Evolutionary conservation across 2,888 invertebrate genomes (phyloP).

Genomic region (Nysson spinosus): DNA sequence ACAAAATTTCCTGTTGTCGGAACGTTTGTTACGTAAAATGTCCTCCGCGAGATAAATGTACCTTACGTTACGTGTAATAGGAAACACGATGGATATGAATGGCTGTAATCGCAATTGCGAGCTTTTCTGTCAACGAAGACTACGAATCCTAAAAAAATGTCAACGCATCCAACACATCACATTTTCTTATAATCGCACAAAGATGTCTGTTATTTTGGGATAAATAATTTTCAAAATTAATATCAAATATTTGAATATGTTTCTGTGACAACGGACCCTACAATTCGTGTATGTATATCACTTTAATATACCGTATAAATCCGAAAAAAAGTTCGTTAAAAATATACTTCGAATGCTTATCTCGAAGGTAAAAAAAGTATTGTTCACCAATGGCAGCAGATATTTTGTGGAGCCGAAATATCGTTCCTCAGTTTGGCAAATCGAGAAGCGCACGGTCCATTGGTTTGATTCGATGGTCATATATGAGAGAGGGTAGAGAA

Average conservation of each 20-base stretch:
- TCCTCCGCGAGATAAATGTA: constrained; percentile 40
- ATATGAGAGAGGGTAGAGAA: constrained; percentile 21
- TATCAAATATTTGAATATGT: no score
- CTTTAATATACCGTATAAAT: no score
- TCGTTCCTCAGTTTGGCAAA: constrained; percentile 18
- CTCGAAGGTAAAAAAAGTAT: not conserved
- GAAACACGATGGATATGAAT: constrained; percentile 52
- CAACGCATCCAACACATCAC: no score
- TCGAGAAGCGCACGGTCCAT: constrained; percentile 38
- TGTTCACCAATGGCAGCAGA: not conserved
- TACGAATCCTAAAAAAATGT: no score
- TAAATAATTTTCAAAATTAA: no score
- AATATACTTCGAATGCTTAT: no score
- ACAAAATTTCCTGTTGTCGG: constrained; percentile 12
- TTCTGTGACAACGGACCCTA: no score
- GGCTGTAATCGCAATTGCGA: constrained; percentile 36
- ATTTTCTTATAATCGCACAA: no score
- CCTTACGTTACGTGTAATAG: constrained; percentile 36
- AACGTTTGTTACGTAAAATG: constrained; percentile 14
- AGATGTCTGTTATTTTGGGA: no score
- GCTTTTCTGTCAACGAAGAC: constrained; percentile 24
- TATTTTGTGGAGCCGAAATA: constrained; percentile 22
- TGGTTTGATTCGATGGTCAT: constrained; percentile 31
- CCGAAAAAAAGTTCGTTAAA: no score
- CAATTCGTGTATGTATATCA: no score